phyloP scores from a whole-genome alignment of 92 coral and sea anemone genomes.

The Bergia puertoricense region DNA sequence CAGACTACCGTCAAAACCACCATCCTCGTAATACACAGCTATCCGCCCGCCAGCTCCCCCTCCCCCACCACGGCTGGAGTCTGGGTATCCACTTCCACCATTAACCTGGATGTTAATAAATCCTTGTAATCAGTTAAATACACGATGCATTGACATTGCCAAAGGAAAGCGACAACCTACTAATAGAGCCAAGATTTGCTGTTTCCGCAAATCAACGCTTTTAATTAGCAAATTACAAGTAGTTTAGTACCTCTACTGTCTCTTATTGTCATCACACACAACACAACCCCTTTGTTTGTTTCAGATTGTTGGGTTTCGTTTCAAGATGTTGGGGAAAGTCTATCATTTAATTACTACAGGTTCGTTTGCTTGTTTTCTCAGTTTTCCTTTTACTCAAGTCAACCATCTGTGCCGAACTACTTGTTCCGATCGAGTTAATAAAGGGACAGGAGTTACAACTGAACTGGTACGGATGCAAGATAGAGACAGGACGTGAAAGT shows the following conservation, averaged over 20 bases:
- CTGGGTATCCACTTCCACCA: constrained; percentile 62
- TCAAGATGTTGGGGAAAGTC: background rate
- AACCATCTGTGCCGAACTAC: background rate
- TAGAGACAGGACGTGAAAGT: too few species aligned
- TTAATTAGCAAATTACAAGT: too few species aligned
- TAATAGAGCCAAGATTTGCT: too few species aligned
- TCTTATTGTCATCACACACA: too few species aligned
- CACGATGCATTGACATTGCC: background rate
- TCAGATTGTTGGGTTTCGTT: too few species aligned
- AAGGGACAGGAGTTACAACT: background rate
- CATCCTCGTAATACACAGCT: constrained; percentile 61
- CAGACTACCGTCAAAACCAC: constrained; percentile 57
- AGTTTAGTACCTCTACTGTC: too few species aligned
- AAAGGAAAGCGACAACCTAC: too few species aligned
- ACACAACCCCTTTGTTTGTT: too few species aligned
- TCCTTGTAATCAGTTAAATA: background rate
- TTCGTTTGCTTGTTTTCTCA: too few species aligned
- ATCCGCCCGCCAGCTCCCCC: constrained; percentile 81
- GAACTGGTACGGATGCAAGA: too few species aligned
- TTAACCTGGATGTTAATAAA: constrained; percentile 45
- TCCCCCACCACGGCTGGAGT: constrained; percentile 62
- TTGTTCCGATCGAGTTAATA: background rate
- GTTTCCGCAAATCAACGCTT: too few species aligned
- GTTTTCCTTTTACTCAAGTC: too few species aligned
- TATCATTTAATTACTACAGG: background rate